Conservation (phyloP, 2,113 vertebrate species). For the Raja brachyura region DNA sequence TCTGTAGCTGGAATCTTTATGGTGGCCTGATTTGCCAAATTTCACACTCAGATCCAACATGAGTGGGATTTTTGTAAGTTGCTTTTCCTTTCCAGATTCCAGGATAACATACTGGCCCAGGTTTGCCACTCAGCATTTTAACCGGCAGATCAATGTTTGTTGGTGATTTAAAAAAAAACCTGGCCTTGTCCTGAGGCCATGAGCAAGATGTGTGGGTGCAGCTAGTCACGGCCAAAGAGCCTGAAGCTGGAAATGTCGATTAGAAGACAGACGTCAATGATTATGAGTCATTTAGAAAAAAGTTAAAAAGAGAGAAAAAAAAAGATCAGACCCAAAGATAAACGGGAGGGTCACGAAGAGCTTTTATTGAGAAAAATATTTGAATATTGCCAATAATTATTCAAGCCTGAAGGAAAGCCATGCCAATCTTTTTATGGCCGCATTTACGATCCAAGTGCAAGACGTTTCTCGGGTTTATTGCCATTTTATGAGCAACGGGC, state of each 20-base stretch:
- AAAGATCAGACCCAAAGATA: not conserved
- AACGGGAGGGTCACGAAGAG: not conserved
- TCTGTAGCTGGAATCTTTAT: no score
- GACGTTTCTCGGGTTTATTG: not conserved
- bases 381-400: not conserved
- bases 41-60: no score
- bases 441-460: not conserved
- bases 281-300: not conserved
- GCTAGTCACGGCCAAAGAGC: not conserved
- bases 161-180: not conserved
- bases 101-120: not conserved
- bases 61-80: no score
- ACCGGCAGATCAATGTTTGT: not conserved
- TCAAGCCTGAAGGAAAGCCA: not conserved
- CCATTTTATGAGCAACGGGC: not conserved
- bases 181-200: not conserved
- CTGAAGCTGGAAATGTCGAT: not conserved
- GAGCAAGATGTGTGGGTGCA: not conserved
- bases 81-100: no score
- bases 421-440: not conserved
- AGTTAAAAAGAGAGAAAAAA: not conserved
- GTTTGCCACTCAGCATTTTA: not conserved
- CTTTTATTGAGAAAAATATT: not conserved
- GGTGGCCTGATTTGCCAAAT: no score
- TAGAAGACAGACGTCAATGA: not conserved